Conservation (phyloP, 2,797 vertebrate genomes). For the Lophius americanus region DNA sequence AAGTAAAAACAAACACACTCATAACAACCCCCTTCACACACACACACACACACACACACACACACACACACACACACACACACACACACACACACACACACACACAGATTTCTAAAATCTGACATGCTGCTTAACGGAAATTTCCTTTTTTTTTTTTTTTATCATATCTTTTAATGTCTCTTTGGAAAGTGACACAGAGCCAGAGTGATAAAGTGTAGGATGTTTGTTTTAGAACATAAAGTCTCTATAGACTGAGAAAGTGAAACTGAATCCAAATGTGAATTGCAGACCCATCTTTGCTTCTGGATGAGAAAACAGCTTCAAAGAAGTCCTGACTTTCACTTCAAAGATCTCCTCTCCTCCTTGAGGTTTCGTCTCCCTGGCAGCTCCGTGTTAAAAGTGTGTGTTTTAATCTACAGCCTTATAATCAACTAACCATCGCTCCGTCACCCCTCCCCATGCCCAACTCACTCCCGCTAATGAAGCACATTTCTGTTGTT, state of each 20-base stretch:
- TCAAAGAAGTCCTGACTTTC: conserved; percentile 68
- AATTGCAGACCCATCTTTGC: conserved; percentile 39
- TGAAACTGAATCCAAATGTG: conserved; percentile 26
- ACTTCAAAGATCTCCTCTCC: conserved; percentile 75
- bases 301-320: conserved; percentile 63
- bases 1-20: too few relatives aligned
- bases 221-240: not conserved
- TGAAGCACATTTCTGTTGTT: conserved; percentile 48
- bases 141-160: conserved; percentile 21
- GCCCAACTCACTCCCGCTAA: conserved; percentile 37
- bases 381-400: conserved; percentile 40
- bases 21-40: too few relatives aligned
- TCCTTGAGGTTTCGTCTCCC: conserved; percentile 53
- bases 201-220: conserved; percentile 4
- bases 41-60: too few relatives aligned
- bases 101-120: too few relatives aligned
- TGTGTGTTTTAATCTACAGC: conserved; percentile 52
- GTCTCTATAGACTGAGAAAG: conserved; percentile 30
- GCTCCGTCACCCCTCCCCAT: conserved; percentile 22
- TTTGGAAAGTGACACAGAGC: conserved; percentile 8
- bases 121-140: conserved; percentile 14
- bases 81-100: too few relatives aligned
- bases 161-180: conserved; percentile 36
- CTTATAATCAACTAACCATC: conserved; percentile 45
- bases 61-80: too few relatives aligned